Conservation (phyloP, 2,888 invertebrate genomes). For the Vannuccia rotundouncinata region DNA sequence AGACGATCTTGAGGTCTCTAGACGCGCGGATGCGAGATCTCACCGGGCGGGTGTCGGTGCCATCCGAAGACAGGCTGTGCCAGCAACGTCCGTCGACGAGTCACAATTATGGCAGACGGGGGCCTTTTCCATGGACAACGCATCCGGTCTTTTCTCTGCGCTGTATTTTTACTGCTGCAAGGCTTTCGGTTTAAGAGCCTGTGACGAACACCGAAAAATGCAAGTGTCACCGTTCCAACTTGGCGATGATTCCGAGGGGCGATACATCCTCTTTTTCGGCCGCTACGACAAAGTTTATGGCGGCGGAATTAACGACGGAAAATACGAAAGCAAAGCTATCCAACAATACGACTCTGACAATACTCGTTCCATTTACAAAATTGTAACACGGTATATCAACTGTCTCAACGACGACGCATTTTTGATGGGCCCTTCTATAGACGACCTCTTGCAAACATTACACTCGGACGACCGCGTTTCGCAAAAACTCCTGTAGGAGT, state of each 20-base stretch:
- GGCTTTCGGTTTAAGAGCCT: slow-evolving; percentile 21
- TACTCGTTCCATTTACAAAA: slow-evolving; percentile 14
- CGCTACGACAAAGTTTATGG: slow-evolving; percentile 9
- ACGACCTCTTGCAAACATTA: not conserved
- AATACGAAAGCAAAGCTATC: not conserved
- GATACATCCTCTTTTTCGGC: slow-evolving; percentile 7
- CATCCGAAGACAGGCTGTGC: slow-evolving; percentile 18
- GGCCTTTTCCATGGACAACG: slow-evolving; percentile 26
- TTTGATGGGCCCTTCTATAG: not conserved
- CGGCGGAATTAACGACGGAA: slow-evolving; percentile 13
- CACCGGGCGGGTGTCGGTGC: slow-evolving; percentile 27
- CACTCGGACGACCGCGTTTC: not conserved
- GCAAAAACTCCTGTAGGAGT: not conserved
- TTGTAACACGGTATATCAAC: not conserved
- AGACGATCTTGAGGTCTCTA: slow-evolving; percentile 15
- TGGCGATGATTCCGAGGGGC: slow-evolving; percentile 23
- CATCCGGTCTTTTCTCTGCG: slow-evolving; percentile 11
- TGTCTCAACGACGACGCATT: not conserved
- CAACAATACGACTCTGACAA: slow-evolving; percentile 22
- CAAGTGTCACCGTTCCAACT: slow-evolving; percentile 3
- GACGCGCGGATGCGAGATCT: slow-evolving; percentile 23
- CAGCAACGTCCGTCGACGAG: slow-evolving; percentile 22
- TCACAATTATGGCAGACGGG: slow-evolving; percentile 5
- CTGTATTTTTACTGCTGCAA: slow-evolving; percentile 25
- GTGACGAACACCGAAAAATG: slow-evolving; percentile 23